Base-by-base conservation (phyloP, 1,140 invertebrate genomes). In the Trichogramma pretiosum region DNA sequence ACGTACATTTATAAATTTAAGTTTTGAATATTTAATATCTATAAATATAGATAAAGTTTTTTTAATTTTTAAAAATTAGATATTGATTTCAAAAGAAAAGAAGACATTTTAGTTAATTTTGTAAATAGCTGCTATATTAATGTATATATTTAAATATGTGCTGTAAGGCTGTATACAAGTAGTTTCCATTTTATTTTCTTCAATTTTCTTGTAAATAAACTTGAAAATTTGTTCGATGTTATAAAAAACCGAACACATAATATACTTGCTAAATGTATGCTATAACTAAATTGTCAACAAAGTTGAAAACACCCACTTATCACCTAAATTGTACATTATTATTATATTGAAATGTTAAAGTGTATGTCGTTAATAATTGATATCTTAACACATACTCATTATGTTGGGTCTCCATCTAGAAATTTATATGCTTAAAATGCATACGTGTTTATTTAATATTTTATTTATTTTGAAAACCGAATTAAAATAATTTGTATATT, bases 151-250 rank as follows among this genome's bases (percentile, higher is more conserved):
- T 21, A 26, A 28, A 37, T 46, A 43, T 48, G 16, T 10, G 28
- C 28, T 35, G n/a, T 23, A 28, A 48, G 17, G 32, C 16, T 41
- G 36, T 22, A 48, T 34, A 9, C 35, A n/a, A 13, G 21, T 46
- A 52, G 17, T 45, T 43, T 33, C n/a, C n/a, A 30, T 46, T 53
- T 34, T 56, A 58, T 46, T 56, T 61, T 62, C 38, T 57, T 58
- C 56, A 51, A 50, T 55, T 53, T 56, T 50, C 46, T 61, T 67
- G 62, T 67, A 65, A 64, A 65, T 64, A 63, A 56, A 45, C 17
- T 54, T 33, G 21, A 36, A 34, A 14, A 42, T 35, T 32, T 32
- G 33, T 9, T 30, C 44, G 47, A n/a, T 43, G 19, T 24, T 8
- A 26, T 5, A 48, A 14, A 40, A 14, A 33, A 28, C 48, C 36